Percentiles rank a stretch among this genome's conserved stretches.
These are phyloP conservation scores for Limnodromus scolopaceus DNA, from an alignment of 2,797 vertebrate genomes.

Conservation along the genomic window DNA sequence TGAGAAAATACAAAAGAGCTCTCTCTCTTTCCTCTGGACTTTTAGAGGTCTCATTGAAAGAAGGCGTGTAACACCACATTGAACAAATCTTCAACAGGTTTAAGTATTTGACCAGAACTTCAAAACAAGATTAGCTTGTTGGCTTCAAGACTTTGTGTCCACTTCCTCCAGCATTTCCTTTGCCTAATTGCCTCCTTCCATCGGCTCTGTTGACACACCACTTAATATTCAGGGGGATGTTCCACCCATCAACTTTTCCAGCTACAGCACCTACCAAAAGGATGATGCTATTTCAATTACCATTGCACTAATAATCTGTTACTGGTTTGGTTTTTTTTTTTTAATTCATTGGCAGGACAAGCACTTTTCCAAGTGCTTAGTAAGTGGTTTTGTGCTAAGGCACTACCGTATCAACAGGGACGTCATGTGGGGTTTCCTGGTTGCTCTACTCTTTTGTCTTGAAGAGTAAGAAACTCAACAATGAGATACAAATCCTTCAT, in stretches of 20 bases:
- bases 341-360: background rate
- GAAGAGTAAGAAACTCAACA: background rate
- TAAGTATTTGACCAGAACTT: background rate
- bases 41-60: background rate
- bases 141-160: background rate
- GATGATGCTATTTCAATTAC: background rate
- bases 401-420: background rate
- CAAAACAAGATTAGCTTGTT: background rate
- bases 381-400: background rate
- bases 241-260: background rate
- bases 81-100: background rate
- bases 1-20: background rate
- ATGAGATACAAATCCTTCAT: background rate
- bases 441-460: fast-evolving
- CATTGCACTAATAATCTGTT: background rate
- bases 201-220: background rate
- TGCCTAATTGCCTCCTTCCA: background rate
- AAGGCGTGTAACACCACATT: fast-evolving
- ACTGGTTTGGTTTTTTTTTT: background rate
- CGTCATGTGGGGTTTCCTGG: background rate
- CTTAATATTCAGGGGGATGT: background rate
- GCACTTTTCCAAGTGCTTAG: background rate
- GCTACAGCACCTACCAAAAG: background rate
- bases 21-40: background rate
- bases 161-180: background rate